phyloP scores from a whole-genome alignment of 1,140 invertebrate species.

The Caerostris extrusa region DNA sequence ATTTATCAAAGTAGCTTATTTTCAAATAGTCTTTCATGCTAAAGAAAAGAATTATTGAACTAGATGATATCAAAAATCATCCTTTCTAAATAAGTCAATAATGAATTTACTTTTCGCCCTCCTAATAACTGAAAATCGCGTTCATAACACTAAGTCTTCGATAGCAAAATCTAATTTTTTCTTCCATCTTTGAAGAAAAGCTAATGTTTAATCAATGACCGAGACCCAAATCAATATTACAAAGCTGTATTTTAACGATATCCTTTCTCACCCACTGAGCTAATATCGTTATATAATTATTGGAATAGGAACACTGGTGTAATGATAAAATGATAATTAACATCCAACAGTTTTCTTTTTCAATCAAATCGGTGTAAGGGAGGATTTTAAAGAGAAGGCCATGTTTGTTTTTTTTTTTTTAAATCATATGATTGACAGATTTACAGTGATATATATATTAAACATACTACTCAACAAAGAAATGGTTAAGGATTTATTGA shows the following conservation, averaged over 20 bases:
- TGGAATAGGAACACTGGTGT: slow-evolving; percentile 73
- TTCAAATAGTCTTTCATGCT: slow-evolving; percentile 30
- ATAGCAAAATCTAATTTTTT: slow-evolving; percentile 58
- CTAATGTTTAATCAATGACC: slow-evolving; percentile 76
- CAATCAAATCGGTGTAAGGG: not conserved
- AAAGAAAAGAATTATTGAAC: slow-evolving; percentile 42
- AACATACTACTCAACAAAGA: no score
- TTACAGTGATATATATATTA: not conserved
- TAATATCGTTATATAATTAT: slow-evolving; percentile 77
- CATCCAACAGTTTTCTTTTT: slow-evolving; percentile 16
- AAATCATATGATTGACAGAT: not conserved
- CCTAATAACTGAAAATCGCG: slow-evolving; percentile 61
- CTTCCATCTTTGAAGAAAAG: slow-evolving; percentile 56
- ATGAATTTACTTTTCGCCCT: slow-evolving; percentile 70
- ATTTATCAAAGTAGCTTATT: slow-evolving; percentile 18
- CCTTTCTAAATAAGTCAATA: slow-evolving; percentile 66
- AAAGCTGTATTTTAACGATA: slow-evolving; percentile 77
- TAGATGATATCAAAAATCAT: slow-evolving; percentile 66
- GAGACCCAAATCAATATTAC: slow-evolving; percentile 62
- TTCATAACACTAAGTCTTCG: slow-evolving; percentile 46
- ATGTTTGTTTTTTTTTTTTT: not conserved
- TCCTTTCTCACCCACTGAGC: slow-evolving; percentile 71
- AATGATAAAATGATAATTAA: slow-evolving; percentile 77
- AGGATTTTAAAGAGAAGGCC: not conserved
- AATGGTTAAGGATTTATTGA: no score